Conservation (phyloP, 2,888 invertebrate species). For the Trichogramma dendrolimi region DNA sequence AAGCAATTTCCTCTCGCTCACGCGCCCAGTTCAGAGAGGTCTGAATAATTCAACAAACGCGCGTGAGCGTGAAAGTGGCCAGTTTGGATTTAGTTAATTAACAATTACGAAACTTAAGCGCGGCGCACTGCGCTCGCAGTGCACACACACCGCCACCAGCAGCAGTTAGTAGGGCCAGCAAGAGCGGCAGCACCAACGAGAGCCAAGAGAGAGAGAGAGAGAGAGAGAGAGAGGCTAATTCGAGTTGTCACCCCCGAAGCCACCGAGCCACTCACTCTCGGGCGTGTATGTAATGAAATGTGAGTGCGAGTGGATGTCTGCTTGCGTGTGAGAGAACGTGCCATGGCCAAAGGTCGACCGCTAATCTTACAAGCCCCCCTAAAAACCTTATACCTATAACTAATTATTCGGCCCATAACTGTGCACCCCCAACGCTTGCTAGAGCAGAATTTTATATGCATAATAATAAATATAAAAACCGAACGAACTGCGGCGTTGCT, state of each 20-base stretch:
- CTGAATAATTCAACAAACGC: conserved; percentile 25
- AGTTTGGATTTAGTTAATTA: conserved; percentile 30
- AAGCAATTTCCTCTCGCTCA: no score
- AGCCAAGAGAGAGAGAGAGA: no score
- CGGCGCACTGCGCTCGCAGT: background rate
- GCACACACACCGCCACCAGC: no score
- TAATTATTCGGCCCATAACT: no score
- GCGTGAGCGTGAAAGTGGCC: conserved; percentile 20
- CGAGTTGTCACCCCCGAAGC: conserved; percentile 27
- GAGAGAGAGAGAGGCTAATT: conserved; percentile 14
- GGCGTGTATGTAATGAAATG: conserved; percentile 12
- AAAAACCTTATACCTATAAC: no score
- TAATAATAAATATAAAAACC: no score
- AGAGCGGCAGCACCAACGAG: no score
- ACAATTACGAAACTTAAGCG: conserved; percentile 27
- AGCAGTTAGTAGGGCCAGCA: no score
- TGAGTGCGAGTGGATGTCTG: background rate
- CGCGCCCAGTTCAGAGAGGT: background rate
- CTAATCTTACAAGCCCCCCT: background rate
- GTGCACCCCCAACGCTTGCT: no score
- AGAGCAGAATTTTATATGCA: no score
- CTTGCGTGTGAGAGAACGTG: background rate
- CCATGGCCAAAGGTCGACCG: background rate
- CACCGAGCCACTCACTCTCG: background rate
- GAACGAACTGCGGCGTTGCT: no score